Conservation (phyloP, 2,113 vertebrate genomes). For the Nerophis ophidion region DNA sequence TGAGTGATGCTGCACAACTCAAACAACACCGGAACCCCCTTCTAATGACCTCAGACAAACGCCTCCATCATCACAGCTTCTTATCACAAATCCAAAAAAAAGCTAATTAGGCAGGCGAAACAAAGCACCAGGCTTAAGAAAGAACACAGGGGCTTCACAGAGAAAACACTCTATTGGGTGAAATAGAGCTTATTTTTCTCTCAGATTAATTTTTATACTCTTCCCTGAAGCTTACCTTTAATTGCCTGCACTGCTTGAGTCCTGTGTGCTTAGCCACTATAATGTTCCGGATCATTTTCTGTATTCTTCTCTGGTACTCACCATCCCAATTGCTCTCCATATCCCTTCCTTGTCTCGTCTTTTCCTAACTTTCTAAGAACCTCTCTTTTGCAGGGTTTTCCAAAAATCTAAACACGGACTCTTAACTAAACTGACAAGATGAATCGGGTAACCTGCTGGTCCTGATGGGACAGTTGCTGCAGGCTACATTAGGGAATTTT, state of each 20-base stretch:
- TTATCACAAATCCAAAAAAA: conserved; percentile 42
- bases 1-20: conserved; percentile 9
- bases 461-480: too few relatives aligned
- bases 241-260: conserved; percentile 21
- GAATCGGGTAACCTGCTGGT: too few relatives aligned
- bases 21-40: not conserved
- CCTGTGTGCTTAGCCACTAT: not conserved
- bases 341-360: too few relatives aligned
- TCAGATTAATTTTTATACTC: not conserved
- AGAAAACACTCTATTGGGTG: not conserved
- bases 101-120: conserved; percentile 51
- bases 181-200: conserved; percentile 3
- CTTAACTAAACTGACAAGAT: too few relatives aligned
- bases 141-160: conserved; percentile 20
- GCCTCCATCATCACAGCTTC: conserved; percentile 34
- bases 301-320: not conserved
- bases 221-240: conserved; percentile 18
- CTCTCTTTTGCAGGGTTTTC: too few relatives aligned
- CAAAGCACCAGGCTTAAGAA: conserved; percentile 27
- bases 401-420: too few relatives aligned
- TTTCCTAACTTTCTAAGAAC: too few relatives aligned
- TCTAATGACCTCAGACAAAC: conserved; percentile 23
- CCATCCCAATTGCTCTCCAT: too few relatives aligned
- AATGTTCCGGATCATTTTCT: conserved; percentile 29
- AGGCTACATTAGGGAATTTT: too few relatives aligned